Evolutionary conservation across 2,797 vertebrate species (phyloP), one percentile per base, ranked within the genome.

Genomic region (Lerista edwardsae): DNA sequence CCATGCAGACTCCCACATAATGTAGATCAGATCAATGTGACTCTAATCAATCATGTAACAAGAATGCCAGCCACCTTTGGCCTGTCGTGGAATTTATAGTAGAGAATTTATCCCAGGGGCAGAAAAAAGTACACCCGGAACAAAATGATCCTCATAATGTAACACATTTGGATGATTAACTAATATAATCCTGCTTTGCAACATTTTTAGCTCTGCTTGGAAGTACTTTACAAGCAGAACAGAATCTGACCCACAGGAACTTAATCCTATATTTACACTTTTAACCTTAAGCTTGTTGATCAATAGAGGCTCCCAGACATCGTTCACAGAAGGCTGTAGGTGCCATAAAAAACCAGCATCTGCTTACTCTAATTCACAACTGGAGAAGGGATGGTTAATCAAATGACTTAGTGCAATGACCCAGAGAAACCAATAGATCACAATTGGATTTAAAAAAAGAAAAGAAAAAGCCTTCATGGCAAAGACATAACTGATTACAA

Each of bases 401-500:
- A 95, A 94, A 94, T 93, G 93, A 94, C 92, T 94, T 93, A 95
- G 91, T 90, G 82, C 89, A 93, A 85, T 89, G 94, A 94, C 93
- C 90, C 90, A 91, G 91, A 94, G 87, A 94, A 94, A 91, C 91
- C 92, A 94, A 92, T 89, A 95, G 92, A 95, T 96, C 95, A 95
- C 94, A 94, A 93, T 36, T 91, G 90, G 94, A 94, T 94, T n/a
- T 17, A 76, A 92, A 91, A 93, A 92, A 87, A 85, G 90, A 90
- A 84, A 55, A 90, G 90, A 81, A 59, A 25, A 78, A 78, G 36
- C 83, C 81, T 93, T 92, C 93, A 95, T 67, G 11, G 41, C 75
- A 93, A 94, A 95, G 94, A 92, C 91, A 87, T 95, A 95, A 95
- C 94, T 96, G 96, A 96, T 96, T 96, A 95, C 93, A 94, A 95